phyloP scores from a whole-genome alignment of 2,113 vertebrate genomes.

The Hippocampus barbouri region DNA sequence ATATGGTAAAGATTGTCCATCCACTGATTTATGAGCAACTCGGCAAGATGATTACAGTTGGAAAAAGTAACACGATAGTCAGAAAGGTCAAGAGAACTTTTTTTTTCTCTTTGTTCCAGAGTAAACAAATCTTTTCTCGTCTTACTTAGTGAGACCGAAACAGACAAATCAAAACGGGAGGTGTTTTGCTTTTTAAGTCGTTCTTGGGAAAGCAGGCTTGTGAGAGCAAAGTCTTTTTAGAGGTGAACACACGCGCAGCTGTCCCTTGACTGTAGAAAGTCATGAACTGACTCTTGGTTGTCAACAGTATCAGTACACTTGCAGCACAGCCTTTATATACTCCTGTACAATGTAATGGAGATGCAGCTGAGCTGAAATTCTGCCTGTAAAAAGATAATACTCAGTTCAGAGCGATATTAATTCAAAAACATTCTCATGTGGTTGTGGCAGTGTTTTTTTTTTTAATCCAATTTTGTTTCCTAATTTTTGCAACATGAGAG shows the following conservation, averaged over 20 bases:
- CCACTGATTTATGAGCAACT: constrained; percentile 30
- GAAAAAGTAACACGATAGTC: constrained; percentile 13
- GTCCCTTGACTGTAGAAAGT: background rate
- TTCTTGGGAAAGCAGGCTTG: constrained; percentile 30
- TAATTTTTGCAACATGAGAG: too few relatives aligned
- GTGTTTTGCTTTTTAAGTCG: constrained; percentile 2
- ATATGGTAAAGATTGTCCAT: constrained; percentile 18
- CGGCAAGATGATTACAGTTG: constrained; percentile 25
- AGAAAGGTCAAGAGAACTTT: constrained; percentile 37
- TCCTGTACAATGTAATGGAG: background rate
- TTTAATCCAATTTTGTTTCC: too few relatives aligned
- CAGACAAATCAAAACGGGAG: constrained; percentile 14
- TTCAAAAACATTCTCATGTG: background rate
- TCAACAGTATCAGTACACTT: background rate
- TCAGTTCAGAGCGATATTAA: background rate
- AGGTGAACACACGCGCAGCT: background rate
- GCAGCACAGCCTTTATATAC: background rate
- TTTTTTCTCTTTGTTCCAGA: constrained; percentile 25
- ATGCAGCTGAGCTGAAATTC: background rate
- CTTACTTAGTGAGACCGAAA: constrained; percentile 29
- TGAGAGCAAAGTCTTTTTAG: background rate
- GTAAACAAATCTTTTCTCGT: constrained; percentile 35
- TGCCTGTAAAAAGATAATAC: background rate
- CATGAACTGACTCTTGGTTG: background rate
- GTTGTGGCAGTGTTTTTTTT: background rate